Percentiles rank a stretch among this genome's conserved stretches.
phyloP scores from a whole-genome alignment of 1,140 invertebrate genomes.

The Megathymus violae region DNA sequence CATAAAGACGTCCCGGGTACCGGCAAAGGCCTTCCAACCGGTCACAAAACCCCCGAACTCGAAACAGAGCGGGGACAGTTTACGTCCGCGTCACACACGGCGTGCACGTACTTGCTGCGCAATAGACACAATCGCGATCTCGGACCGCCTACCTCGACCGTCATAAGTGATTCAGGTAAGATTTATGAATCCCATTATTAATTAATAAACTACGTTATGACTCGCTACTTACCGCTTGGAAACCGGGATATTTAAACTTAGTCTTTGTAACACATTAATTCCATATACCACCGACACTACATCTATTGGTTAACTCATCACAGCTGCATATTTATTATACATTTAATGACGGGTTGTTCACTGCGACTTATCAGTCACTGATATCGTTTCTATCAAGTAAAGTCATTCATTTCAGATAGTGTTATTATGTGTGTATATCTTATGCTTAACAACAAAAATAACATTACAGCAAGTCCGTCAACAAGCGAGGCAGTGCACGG shows the following conservation, averaged over 20 bases:
- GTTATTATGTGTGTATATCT: conserved; percentile 35
- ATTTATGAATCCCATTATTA: conserved; percentile 11
- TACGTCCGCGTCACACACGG: conserved; percentile 39
- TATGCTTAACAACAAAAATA: conserved; percentile 46
- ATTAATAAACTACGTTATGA: conserved; percentile 19
- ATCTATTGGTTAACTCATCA: conserved; percentile 32
- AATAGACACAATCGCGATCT: conserved; percentile 66
- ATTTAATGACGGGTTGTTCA: conserved; percentile 44
- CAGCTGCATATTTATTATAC: conserved; percentile 26
- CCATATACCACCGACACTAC: conserved; percentile 19
- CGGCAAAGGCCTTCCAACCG: conserved; percentile 43
- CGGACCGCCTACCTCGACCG: conserved; percentile 67
- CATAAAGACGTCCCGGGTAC: conserved; percentile 55
- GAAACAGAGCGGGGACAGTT: conserved; percentile 54
- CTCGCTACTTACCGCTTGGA: conserved; percentile 25
- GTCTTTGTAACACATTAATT: conserved; percentile 32
- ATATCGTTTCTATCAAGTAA: conserved; percentile 69
- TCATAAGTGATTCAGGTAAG: conserved; percentile 73
- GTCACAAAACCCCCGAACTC: conserved; percentile 51
- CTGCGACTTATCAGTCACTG: conserved; percentile 57
- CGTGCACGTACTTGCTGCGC: conserved; percentile 67
- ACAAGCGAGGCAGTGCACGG: conserved; percentile 51
- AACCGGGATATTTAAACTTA: conserved; percentile 12
- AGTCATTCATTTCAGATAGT: conserved; percentile 67
- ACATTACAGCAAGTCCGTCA: conserved; percentile 64